These are phyloP conservation scores for Pygmarrhopalites habei DNA, from an alignment of 1,140 invertebrate species.

Conservation along the genomic window DNA sequence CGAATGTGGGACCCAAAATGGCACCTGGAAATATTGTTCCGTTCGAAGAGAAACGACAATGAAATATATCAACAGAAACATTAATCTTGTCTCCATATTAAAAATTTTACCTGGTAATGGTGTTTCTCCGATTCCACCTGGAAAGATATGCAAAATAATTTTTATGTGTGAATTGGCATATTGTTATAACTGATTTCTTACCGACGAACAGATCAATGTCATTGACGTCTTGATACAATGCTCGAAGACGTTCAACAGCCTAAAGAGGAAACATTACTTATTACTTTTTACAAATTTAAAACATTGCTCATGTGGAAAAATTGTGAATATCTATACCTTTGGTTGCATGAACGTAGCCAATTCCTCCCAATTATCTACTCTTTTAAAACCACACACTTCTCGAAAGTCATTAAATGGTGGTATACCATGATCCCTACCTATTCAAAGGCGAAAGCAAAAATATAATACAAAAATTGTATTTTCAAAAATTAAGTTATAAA, in stretches of 20 bases:
- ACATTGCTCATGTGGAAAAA: no score
- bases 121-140: conserved; percentile 49
- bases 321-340: conserved; percentile 46
- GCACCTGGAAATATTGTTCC: conserved; percentile 47
- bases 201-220: conserved; percentile 61
- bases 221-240: conserved; percentile 49
- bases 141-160: no score
- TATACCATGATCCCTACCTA: conserved; percentile 60
- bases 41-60: no score
- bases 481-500: no score
- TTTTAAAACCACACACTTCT: conserved; percentile 53
- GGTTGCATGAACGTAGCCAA: conserved; percentile 51
- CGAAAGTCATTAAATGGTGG: conserved; percentile 61
- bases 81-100: conserved; percentile 25
- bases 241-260: conserved; percentile 44
- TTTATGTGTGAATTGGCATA: no score
- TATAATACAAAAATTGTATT: no score
- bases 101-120: conserved; percentile 47
- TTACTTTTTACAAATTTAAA: no score
- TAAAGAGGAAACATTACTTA: conserved; percentile 37
- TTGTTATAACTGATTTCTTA: no score
- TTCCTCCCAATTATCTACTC: conserved; percentile 50
- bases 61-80: not conserved
- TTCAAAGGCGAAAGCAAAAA: no score
- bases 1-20: conserved; percentile 52